Percentiles rank a stretch among this genome's conserved stretches.
Conservation (phyloP, 2,888 invertebrate genomes). For the Sisyra terminalis region DNA sequence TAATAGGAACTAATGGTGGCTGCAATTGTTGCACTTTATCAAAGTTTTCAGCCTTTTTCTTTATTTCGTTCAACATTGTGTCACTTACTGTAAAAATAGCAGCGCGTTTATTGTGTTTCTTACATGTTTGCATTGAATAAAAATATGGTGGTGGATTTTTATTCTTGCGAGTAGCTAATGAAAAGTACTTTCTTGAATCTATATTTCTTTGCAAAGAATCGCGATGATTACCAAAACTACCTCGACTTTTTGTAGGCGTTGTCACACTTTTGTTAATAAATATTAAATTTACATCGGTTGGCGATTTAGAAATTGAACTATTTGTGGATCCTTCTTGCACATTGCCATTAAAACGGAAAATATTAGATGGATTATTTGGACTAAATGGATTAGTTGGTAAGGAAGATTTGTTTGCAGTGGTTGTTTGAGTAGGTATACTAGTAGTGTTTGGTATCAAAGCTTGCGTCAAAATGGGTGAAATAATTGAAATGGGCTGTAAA, state of each 20-base stretch:
- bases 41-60: background rate
- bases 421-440: background rate
- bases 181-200: constrained; percentile 19
- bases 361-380: background rate
- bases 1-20: constrained; percentile 7
- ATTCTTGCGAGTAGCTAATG: constrained; percentile 16
- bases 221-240: constrained; percentile 4
- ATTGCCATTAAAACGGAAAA: background rate
- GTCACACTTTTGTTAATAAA: too few relatives aligned
- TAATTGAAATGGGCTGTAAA: constrained; percentile 39
- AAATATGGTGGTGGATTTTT: constrained; percentile 13
- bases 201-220: constrained; percentile 7
- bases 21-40: constrained; percentile 1
- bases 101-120: constrained; percentile 21
- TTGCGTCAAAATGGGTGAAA: constrained; percentile 31
- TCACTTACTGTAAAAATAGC: constrained; percentile 6
- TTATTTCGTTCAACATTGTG: constrained; percentile 1
- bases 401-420: too few relatives aligned
- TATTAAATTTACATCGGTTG: too few relatives aligned
- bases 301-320: too few relatives aligned
- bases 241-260: background rate
- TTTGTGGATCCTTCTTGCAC: too few relatives aligned
- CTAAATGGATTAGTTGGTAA: background rate
- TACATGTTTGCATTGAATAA: constrained; percentile 19
- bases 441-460: constrained; percentile 16